phyloP scores from a whole-genome alignment of 2,797 vertebrate species.

The Pogoniulus pusillus region DNA sequence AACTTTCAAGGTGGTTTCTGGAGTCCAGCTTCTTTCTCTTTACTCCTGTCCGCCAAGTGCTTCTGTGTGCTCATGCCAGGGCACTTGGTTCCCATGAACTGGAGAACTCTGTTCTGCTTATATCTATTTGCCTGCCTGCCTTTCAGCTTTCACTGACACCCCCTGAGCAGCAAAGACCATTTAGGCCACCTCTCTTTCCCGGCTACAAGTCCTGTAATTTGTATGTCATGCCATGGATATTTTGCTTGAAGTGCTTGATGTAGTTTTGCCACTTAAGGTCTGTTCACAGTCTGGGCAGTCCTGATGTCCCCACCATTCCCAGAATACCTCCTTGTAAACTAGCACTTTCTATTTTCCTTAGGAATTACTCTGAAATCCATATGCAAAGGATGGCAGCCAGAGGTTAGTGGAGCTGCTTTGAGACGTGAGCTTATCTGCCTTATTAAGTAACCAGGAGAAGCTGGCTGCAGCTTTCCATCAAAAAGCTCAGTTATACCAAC shows the following conservation, averaged over 20 bases:
- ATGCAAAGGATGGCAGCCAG: background rate
- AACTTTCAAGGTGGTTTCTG: background rate
- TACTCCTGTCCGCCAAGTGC: background rate
- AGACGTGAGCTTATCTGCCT: background rate
- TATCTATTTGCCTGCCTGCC: background rate
- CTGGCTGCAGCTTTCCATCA: background rate
- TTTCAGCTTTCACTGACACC: background rate
- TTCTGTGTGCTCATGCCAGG: background rate
- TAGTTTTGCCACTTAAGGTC: background rate
- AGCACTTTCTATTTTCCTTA: background rate
- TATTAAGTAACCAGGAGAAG: constrained; percentile 17
- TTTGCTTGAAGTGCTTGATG: background rate
- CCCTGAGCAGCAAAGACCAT: background rate
- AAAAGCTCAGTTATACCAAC: constrained; percentile 28
- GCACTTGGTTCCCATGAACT: background rate
- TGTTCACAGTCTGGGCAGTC: background rate
- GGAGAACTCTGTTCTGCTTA: background rate
- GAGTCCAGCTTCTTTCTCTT: background rate
- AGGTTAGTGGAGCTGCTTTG: background rate
- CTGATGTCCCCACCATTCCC: background rate
- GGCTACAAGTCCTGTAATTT: background rate
- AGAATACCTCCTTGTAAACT: background rate
- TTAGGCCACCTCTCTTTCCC: background rate
- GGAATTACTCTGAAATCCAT: background rate
- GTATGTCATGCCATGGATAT: background rate